A percentile compares a stretch with the other conserved stretches of the same genome.
Conservation (phyloP, 2,888 invertebrate genomes). For the Cryptus armator region DNA sequence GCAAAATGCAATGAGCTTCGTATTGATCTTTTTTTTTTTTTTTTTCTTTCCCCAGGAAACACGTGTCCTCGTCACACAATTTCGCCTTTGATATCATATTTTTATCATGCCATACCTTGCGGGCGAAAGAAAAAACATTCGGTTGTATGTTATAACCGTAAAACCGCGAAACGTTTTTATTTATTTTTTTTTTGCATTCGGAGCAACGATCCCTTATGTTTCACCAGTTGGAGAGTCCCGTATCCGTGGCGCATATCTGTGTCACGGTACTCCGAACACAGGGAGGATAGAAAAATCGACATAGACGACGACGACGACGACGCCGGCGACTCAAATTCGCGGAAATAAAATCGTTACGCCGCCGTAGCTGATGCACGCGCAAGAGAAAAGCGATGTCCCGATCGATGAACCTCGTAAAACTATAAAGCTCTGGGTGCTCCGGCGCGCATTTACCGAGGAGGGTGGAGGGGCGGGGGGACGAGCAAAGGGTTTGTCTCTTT, state of each 20-base stretch:
- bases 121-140: not conserved
- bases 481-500: conserved; percentile 18
- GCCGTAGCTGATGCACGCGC: conserved; percentile 14
- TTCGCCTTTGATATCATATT: conserved; percentile 7
- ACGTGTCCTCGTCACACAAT: not conserved
- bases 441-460: conserved; percentile 24
- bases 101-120: not conserved
- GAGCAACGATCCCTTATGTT: conserved; percentile 20
- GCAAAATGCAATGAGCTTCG: too few relatives aligned
- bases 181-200: not conserved
- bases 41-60: not conserved
- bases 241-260: conserved; percentile 21
- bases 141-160: conserved; percentile 2
- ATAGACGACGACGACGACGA: conserved; percentile 18
- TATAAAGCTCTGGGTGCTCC: conserved; percentile 25
- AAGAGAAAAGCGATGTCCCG: conserved; percentile 35
- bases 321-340: conserved; percentile 32
- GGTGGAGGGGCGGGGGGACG: not conserved
- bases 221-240: conserved; percentile 12
- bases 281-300: conserved; percentile 26
- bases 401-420: conserved; percentile 49
- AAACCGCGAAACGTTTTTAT: conserved; percentile 22
- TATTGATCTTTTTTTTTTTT: not conserved
- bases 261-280: conserved; percentile 36
- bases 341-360: conserved; percentile 38